Base-by-base conservation (phyloP, 2,797 vertebrate genomes). In the Pempheris klunzingeri region DNA sequence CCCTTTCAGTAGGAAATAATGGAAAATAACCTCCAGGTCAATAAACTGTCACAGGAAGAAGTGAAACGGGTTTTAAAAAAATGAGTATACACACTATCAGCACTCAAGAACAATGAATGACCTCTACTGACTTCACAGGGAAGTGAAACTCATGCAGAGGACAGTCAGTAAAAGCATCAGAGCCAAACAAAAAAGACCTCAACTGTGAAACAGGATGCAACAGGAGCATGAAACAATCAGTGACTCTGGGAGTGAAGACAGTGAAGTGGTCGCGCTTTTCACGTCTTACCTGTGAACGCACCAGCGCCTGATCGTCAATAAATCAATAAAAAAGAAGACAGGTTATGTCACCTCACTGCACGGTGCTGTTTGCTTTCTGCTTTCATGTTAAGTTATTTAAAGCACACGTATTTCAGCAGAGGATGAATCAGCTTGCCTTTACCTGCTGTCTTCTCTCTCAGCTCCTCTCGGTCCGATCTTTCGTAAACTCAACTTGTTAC, bases 361-460 rank as follows among this genome's bases (percentile, higher is more conserved):
- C 7, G 1, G 0, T 24, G 17, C 0, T 13, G 2, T 2, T 20
- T 22, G 14, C 15, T 17, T 15, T 2, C 2, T 11, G 17, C 15
- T 34, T 58, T 32, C 22, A 54, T 34, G 4, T 18, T 38, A 58
- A 44, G 10, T 3, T 5, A 10, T 18, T 22, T 32, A 0, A 17
- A 61, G 18, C 10, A 12, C 1, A 38, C 32, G 20, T 26, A 60
- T 14, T 28, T 14, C 5, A 2, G 2, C 1, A 38, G 17, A 38
- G 22, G 66, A 75, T 67, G 76, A 80, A 60, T 43, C 13, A 47
- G 69, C 9, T 47, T 78, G 63, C 18, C 68, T 49, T 87, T 92
- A 91, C 91, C 91, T 91, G 87, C 55, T 22, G 75, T 53, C 46
- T 80, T n/a, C 38, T 50, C 43, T 64, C 74, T 59, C 58, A 0